A percentile compares a stretch with the other conserved stretches of the same genome.
Conservation (phyloP, 2,888 invertebrate species). For the Agrilus mali region DNA sequence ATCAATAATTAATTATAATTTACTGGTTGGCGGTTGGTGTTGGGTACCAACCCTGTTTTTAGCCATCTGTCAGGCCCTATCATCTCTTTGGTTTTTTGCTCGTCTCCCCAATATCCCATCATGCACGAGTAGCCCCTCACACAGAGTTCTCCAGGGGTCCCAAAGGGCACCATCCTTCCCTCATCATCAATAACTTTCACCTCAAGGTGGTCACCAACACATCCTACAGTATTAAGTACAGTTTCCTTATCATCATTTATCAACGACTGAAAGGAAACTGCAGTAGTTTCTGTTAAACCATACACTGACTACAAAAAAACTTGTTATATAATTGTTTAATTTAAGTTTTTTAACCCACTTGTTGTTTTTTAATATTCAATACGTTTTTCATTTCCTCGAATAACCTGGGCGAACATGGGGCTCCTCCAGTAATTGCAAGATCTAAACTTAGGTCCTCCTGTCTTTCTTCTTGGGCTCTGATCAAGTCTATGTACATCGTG, state of each 20-base stretch:
- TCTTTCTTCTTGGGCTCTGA: slow-evolving; percentile 37
- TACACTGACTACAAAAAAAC: slow-evolving; percentile 39
- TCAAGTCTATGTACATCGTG: slow-evolving; percentile 71
- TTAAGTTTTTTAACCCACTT: slow-evolving; percentile 27
- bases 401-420: slow-evolving; percentile 52
- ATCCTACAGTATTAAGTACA: slow-evolving; percentile 40
- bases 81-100: slow-evolving; percentile 55
- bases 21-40: too few relatives aligned
- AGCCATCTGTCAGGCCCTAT: slow-evolving; percentile 63
- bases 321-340: too few relatives aligned
- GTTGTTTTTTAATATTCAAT: slow-evolving; percentile 35
- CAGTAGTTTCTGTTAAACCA: slow-evolving; percentile 47
- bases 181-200: slow-evolving; percentile 52
- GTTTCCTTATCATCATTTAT: slow-evolving; percentile 34
- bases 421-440: slow-evolving; percentile 56
- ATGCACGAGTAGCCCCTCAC: slow-evolving; percentile 65
- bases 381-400: slow-evolving; percentile 36
- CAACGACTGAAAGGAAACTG: slow-evolving; percentile 39
- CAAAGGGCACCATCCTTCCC: slow-evolving; percentile 54
- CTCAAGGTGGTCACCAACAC: slow-evolving; percentile 42
- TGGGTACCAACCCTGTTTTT: slow-evolving; percentile 53
- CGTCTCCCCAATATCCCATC: slow-evolving; percentile 71
- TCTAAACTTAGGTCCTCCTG: slow-evolving; percentile 35
- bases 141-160: slow-evolving; percentile 61
- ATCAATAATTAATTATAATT: too few relatives aligned